phyloP scores from a whole-genome alignment of 2,888 invertebrate species.

The Perithous albicinctus region DNA sequence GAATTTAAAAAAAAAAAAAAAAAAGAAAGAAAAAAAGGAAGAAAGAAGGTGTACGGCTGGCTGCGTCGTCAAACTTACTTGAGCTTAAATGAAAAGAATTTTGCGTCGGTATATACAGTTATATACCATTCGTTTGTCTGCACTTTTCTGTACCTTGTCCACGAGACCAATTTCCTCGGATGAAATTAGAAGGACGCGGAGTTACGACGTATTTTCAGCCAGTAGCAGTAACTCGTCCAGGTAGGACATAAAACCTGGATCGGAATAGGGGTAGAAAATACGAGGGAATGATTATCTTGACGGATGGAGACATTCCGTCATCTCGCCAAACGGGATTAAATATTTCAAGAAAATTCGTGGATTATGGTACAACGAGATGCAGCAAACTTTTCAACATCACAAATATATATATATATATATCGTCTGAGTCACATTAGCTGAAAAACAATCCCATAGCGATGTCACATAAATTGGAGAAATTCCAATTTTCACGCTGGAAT shows the following conservation, averaged over 20 bases:
- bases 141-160: constrained; percentile 1
- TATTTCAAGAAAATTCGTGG: not conserved
- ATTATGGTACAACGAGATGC: not conserved
- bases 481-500: not conserved
- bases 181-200: constrained; percentile 26
- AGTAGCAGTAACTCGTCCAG: constrained; percentile 1
- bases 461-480: not conserved
- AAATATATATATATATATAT: too few relatives aligned
- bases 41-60: not conserved
- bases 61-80: constrained; percentile 17
- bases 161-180: constrained; percentile 22
- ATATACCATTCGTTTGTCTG: not conserved
- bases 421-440: too few relatives aligned
- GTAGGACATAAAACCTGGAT: constrained; percentile 15
- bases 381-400: not conserved
- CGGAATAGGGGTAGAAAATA: constrained; percentile 8
- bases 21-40: too few relatives aligned
- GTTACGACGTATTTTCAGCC: constrained; percentile 24
- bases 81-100: constrained; percentile 29
- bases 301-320: constrained; percentile 4
- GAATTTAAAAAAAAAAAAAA: too few relatives aligned
- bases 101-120: not conserved
- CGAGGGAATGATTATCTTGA: constrained; percentile 26
- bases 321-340: constrained; percentile 14
- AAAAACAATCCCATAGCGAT: not conserved